Evolutionary conservation across 2,888 invertebrate genomes (phyloP), one percentile per base, ranked within the genome.

Genomic region (Autographa gamma): DNA sequence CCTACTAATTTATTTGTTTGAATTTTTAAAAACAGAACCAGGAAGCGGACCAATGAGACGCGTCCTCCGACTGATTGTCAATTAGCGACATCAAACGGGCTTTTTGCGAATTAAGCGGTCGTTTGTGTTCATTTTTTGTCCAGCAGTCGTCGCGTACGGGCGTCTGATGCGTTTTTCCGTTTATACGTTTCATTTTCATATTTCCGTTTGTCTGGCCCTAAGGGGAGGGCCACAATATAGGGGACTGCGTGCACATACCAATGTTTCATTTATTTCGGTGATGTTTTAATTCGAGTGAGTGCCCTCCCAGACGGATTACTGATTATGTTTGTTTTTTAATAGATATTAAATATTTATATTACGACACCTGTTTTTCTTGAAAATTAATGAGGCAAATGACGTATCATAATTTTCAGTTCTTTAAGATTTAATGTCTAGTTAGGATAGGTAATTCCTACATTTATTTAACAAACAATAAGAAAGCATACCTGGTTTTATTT

Each of bases 11-110:
- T 94, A 93, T 95, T 95, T 95, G 93, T 94, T 93, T 94, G 92
- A 95, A 94, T 95, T 95, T 95, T 95, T 93, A 90, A 93, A 95
- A 94, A 93, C 91, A 90, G 94, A 93, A 93, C 92, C 90, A 89
- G 92, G 92, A 91, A 91, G 88, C 91, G 86, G 88, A 88, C 93
- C 95, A 95, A 95, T 95, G 95, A 93, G 92, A 94, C 95, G 92
- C 95, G 92, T 92, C 95, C 95, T 89, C 91, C 91, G 90, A 86
- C 92, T 95, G 95, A 96, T 95, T 95, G 96, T 95, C 96, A 96
- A 96, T 96, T 96, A 96, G 95, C 90, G 92, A 96, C 95, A 95
- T 95, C 96, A 96, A 96, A 95, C 95, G 95, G 93, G 93, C 95
- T 96, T 95, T 95, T 95, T 95, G 94, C 95, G 94, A 96, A 96